Evolutionary conservation across 64 coral and sea anemone genomes (phyloP).

Genomic region (Acropora yongei): DNA sequence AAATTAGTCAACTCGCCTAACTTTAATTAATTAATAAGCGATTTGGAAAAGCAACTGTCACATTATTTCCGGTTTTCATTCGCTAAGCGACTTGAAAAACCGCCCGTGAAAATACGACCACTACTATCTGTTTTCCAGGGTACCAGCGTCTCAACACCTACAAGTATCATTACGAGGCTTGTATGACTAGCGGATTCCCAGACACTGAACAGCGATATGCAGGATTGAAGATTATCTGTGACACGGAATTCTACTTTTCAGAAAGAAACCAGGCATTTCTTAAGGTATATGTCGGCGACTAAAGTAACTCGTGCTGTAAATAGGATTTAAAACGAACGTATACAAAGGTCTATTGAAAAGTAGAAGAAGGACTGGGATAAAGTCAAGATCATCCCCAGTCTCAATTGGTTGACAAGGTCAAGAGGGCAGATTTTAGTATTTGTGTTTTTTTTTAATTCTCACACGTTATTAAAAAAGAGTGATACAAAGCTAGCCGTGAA

Average conservation of each 20-base stretch:
- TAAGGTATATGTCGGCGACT: background rate
- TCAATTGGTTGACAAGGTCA: background rate
- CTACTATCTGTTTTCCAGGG: background rate
- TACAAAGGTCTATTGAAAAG: too few relatives aligned
- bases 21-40: too few relatives aligned
- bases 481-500: too few relatives aligned
- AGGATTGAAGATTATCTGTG: conserved; percentile 25
- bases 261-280: background rate
- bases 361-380: background rate
- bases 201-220: conserved; percentile 15
- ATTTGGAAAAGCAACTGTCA: too few relatives aligned
- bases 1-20: too few relatives aligned
- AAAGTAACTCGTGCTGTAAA: too few relatives aligned
- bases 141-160: conserved; percentile 15
- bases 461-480: too few relatives aligned
- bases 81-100: too few relatives aligned
- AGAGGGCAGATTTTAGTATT: background rate
- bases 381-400: background rate
- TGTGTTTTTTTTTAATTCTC: too few relatives aligned
- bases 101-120: too few relatives aligned
- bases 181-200: conserved; percentile 22
- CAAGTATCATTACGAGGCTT: conserved; percentile 7
- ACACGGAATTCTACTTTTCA: background rate
- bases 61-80: too few relatives aligned
- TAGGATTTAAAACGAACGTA: too few relatives aligned